Evolutionary conservation across 2,797 vertebrate genomes (phyloP), one percentile per base, ranked within the genome.

Genomic region (Syngnathus acus): DNA sequence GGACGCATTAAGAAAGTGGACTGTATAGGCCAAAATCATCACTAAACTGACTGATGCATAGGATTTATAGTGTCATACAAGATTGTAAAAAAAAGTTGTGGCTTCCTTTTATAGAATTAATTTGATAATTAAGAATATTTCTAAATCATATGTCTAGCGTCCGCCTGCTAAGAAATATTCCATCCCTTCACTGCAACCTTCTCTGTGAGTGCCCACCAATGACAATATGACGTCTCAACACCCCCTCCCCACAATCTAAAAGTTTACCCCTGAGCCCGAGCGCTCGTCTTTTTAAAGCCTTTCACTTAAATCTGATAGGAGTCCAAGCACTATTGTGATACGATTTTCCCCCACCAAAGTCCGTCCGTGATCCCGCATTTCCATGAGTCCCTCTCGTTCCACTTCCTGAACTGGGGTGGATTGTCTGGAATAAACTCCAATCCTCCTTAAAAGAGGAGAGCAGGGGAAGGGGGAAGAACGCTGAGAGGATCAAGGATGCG

Each of bases 401-500:
- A 84, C 86, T 89, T 89, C 87, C 80, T 79, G 81, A 86, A 88
- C 78, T 78, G 78, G 78, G 78, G 68, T 86, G 85, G 90, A 90
- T 89, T 85, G 85, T 84, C 78, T 82, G 82, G 84, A 88, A 90
- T 90, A 87, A 90, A 89, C 85, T 87, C 79, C 87, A 91, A 90
- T 87, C 89, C 85, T 78, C 77, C 83, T 88, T 89, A 83, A 87
- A 75, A 85, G 77, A 84, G 81, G 74, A 69, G 77, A 72, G 75
- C 62, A 72, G 71, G 23, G 66, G 65, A 62, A 9, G 6, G 57
- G 64, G 71, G 57, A 74, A 71, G 67, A 85, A 82, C 82, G 69
- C 83, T 60, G 68, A 84, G 79, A 84, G 86, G 86, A 90, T 90
- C 82, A 84, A 69, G 72, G 75, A 82, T 67, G 72, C 63, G 59